Percentiles rank a stretch among this genome's conserved stretches.
phyloP scores from a whole-genome alignment of 2,888 invertebrate genomes.

The Autographa pulchrina region DNA sequence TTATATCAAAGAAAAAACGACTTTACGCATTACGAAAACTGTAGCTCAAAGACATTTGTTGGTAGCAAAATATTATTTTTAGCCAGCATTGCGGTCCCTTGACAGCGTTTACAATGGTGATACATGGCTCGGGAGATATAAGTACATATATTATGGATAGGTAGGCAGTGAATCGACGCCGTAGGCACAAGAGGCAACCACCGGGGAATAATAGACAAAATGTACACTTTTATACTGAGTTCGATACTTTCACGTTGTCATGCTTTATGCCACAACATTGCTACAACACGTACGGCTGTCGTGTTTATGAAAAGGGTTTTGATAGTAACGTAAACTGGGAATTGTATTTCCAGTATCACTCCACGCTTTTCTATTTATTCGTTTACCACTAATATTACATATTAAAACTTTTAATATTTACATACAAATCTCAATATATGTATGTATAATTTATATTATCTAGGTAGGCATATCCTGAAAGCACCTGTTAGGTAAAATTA shows the following conservation, averaged over 20 bases:
- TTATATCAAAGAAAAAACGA: conserved; percentile 8
- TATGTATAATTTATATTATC: too few relatives aligned
- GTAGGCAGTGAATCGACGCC: conserved; percentile 47
- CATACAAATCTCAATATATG: not conserved
- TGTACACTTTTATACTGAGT: conserved; percentile 39
- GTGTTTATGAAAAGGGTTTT: conserved; percentile 5
- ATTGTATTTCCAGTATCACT: not conserved
- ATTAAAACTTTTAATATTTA: not conserved
- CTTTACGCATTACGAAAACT: conserved; percentile 24
- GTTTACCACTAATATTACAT: too few relatives aligned
- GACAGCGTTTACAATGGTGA: conserved; percentile 55
- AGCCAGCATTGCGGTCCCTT: conserved; percentile 38
- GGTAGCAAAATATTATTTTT: conserved; percentile 39
- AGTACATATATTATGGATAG: conserved; percentile 8
- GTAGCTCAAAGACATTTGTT: conserved; percentile 37
- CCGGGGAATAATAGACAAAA: conserved; percentile 58
- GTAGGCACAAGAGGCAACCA: conserved; percentile 44
- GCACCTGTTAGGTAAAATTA: too few relatives aligned
- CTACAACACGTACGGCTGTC: not conserved
- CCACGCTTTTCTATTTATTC: not conserved
- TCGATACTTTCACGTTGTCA: not conserved
- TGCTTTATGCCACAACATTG: not conserved
- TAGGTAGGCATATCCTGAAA: too few relatives aligned
- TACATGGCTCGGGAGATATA: conserved; percentile 49
- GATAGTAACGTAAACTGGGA: not conserved